Evolutionary conservation across 2,113 vertebrate species (phyloP), one percentile per base, ranked within the genome.

Genomic region (Edolisoma coerulescens): DNA sequence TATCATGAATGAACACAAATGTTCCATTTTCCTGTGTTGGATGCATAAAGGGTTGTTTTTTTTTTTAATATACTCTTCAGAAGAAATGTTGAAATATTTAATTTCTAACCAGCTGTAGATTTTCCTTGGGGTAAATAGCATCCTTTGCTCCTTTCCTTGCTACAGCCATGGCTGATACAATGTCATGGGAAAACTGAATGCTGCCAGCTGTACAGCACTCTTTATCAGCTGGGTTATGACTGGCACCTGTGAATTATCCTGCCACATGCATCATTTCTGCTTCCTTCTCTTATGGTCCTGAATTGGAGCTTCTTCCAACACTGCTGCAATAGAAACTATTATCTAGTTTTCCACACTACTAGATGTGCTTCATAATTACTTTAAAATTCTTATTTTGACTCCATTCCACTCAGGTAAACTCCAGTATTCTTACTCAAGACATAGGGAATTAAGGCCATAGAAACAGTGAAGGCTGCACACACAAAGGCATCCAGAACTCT

Each of bases 21-120:
- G 6, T 45, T 30, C 37, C 26, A 0, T 65, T 26, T 76, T 74
- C 5, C 1, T 2, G 0, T 42, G 28, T 6, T 92, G 23, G 12
- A 12, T 70, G 44, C 13, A 37, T 77, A 47, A 45, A 60, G 6
- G 18, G 3, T 1, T n/a, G n/a, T n/a, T n/a, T n/a, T 19, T 56
- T 23, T 80, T 89, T 44, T 41, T 9, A 44, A 59, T 37, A 27
- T 22, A 44, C 6, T 75, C 83, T 60, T 27, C 17, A 42, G 64
- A 84, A 77, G 30, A 84, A 81, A 35, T 10, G 4, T 59, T 82
- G 64, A 75, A 70, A 75, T 87, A 65, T 24, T 76, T 54, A 13
- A 53, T 94, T 84, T 79, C 56, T 87, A 71, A 70, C 16, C n/a
- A 67, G 14, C 32, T 56, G 16, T 65, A 37, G 50, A 18, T 61